These are phyloP conservation scores for Bimastos eiseni DNA, from an alignment of 2,888 invertebrate genomes.

Conservation along the genomic window DNA sequence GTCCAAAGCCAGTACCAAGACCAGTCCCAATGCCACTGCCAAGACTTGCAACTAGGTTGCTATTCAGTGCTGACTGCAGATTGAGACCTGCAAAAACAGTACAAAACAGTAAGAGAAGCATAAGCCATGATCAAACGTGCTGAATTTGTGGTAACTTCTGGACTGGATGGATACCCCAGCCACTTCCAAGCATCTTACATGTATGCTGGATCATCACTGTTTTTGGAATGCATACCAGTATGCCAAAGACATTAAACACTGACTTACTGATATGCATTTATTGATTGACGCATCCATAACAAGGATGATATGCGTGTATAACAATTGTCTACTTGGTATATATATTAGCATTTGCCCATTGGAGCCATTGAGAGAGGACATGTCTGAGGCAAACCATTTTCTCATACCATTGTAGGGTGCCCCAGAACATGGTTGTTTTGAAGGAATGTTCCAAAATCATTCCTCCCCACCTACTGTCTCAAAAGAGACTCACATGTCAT, in stretches of 20 bases:
- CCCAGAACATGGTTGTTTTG: background rate
- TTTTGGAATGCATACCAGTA: background rate
- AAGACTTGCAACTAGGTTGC: background rate
- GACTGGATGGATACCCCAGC: background rate
- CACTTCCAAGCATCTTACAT: background rate
- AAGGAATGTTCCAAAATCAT: background rate
- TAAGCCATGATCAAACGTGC: background rate
- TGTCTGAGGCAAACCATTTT: background rate
- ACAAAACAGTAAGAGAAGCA: background rate
- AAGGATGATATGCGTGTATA: no score
- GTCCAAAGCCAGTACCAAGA: conserved; percentile 32
- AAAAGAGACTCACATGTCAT: background rate
- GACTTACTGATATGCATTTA: no score
- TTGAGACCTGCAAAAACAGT: conserved; percentile 22
- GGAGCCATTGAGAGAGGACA: background rate
- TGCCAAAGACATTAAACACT: background rate
- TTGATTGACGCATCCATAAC: no score
- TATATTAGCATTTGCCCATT: background rate
- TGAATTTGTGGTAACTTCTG: background rate
- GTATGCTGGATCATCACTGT: background rate
- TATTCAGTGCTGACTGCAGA: conserved; percentile 27
- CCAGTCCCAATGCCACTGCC: conserved; percentile 31
- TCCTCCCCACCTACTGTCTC: background rate
- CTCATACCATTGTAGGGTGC: background rate
- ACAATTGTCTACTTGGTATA: background rate